These are phyloP conservation scores for Volucella inanis DNA, from an alignment of 2,888 invertebrate species.

Conservation along the genomic window DNA sequence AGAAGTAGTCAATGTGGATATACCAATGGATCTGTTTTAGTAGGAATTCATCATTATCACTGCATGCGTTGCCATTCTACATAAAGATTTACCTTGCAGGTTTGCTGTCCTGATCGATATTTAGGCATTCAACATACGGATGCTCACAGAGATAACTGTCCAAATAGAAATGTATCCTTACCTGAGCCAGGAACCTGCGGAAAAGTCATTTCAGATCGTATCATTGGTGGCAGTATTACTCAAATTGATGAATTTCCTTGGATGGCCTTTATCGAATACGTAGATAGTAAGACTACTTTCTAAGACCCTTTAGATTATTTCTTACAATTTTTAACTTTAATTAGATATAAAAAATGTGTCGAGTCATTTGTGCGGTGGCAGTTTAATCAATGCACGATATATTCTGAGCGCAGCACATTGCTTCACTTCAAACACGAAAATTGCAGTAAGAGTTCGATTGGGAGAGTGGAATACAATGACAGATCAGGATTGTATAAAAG, in stretches of 20 bases:
- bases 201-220: slow-evolving; percentile 84
- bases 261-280: slow-evolving; percentile 84
- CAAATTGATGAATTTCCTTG: slow-evolving; percentile 87
- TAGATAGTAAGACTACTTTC: slow-evolving; percentile 78
- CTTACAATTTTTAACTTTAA: neutral
- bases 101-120: neutral
- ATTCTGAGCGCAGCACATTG: slow-evolving; percentile 91
- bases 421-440: slow-evolving; percentile 85
- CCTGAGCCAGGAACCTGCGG: slow-evolving; percentile 85
- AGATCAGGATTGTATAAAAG: slow-evolving; percentile 85
- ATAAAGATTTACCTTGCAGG: neutral
- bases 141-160: neutral
- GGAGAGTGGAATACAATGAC: slow-evolving; percentile 85
- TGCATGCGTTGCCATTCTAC: neutral
- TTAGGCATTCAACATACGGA: no score
- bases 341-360: slow-evolving; percentile 78
- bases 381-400: slow-evolving; percentile 86
- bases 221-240: slow-evolving; percentile 86
- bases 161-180: slow-evolving; percentile 77
- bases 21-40: neutral
- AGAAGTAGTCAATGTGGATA: neutral
- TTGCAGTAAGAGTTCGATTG: slow-evolving; percentile 84
- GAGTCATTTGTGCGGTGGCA: slow-evolving; percentile 89
- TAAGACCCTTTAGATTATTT: neutral
- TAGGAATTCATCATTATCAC: neutral